phyloP scores from a whole-genome alignment of 2,797 vertebrate genomes.

The Philypnodon macrostomus region DNA sequence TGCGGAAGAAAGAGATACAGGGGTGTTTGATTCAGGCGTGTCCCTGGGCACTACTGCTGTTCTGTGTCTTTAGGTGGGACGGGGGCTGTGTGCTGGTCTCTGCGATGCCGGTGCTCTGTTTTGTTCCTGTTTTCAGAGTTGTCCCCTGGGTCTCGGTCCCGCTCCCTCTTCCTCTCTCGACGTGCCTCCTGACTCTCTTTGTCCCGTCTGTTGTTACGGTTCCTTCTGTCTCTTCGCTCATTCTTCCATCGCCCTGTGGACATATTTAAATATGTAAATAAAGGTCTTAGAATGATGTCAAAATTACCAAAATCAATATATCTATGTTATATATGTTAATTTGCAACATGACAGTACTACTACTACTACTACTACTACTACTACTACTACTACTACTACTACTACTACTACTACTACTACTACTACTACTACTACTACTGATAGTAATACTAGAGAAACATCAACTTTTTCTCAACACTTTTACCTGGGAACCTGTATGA shows the following conservation, averaged over 20 bases:
- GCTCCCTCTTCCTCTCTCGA: conserved; percentile 80
- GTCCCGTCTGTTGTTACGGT: conserved; percentile 85
- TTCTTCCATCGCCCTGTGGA: conserved; percentile 68
- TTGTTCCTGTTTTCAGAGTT: conserved; percentile 86
- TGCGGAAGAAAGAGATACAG: conserved; percentile 40
- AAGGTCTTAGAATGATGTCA: no score
- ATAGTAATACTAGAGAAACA: no score
- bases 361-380: no score
- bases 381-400: no score
- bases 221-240: conserved; percentile 79
- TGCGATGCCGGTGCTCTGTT: conserved; percentile 87
- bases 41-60: conserved; percentile 69
- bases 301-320: no score
- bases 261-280: no score
- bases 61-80: conserved; percentile 72
- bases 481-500: no score
- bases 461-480: no score
- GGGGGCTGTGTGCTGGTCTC: conserved; percentile 82
- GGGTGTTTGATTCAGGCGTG: conserved; percentile 56
- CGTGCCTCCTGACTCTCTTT: conserved; percentile 81
- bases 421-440: no score
- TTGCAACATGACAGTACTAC: no score
- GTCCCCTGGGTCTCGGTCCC: conserved; percentile 79
- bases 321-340: no score
- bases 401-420: no score